Evolutionary conservation across 2,113 vertebrate species (phyloP).

Genomic region (Engystomops pustulosus): DNA sequence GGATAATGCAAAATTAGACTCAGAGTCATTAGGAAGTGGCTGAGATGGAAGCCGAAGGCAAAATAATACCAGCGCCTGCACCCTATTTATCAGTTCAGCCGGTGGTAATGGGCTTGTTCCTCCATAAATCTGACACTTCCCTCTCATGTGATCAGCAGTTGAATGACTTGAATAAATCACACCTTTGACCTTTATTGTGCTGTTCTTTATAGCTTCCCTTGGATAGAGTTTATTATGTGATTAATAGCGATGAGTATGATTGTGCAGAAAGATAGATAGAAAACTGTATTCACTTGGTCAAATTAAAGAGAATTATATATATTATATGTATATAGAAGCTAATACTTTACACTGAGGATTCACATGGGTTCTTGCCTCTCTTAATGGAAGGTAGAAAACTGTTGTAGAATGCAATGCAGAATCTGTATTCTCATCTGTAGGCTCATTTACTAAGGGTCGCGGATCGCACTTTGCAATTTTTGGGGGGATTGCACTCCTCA

Average conservation of each 20-base stretch:
- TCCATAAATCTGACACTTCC: constrained; percentile 1
- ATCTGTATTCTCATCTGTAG: no score
- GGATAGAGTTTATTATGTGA: neutral
- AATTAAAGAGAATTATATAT: no score
- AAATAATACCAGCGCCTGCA: neutral
- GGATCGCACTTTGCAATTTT: no score
- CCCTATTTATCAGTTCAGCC: constrained; percentile 17
- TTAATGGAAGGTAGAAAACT: no score
- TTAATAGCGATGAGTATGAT: neutral
- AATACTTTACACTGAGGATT: no score
- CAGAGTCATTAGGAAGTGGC: neutral
- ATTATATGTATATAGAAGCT: no score
- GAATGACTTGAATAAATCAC: constrained; percentile 25
- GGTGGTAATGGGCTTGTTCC: constrained; percentile 26
- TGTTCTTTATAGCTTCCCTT: neutral
- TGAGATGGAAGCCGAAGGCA: constrained; percentile 13
- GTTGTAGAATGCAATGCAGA: no score
- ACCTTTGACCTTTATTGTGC: constrained; percentile 23
- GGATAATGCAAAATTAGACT: neutral
- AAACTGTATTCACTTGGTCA: no score
- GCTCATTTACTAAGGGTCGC: no score
- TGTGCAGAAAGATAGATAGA: neutral
- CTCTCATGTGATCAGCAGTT: constrained; percentile 7
- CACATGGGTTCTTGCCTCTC: no score
- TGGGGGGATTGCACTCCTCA: no score